Conservation (phyloP, 2,888 invertebrate species). For the Gari tellinella region DNA sequence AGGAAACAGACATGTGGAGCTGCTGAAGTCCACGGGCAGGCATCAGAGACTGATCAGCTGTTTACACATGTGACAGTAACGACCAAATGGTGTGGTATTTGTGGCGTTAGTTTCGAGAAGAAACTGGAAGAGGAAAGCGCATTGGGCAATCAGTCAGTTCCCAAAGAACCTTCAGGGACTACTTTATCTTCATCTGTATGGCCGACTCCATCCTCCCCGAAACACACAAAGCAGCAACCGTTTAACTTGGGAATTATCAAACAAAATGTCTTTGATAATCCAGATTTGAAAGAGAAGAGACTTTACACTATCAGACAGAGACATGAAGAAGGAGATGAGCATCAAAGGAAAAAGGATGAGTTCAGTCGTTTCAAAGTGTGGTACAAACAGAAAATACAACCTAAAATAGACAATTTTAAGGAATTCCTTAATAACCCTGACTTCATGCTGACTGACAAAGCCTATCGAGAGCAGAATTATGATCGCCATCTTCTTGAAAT, state of each 20-base stretch:
- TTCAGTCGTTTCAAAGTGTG: slow-evolving; percentile 23
- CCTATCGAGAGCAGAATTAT: slow-evolving; percentile 24
- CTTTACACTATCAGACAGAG: slow-evolving; percentile 1
- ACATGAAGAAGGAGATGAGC: slow-evolving; percentile 15
- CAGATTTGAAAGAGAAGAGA: too few relatives aligned
- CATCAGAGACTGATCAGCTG: slow-evolving; percentile 2
- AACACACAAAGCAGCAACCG: too few relatives aligned
- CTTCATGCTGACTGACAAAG: slow-evolving; percentile 18
- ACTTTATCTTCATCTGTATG: too few relatives aligned
- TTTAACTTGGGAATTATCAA: too few relatives aligned
- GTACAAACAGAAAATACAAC: slow-evolving; percentile 23
- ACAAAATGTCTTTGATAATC: too few relatives aligned
- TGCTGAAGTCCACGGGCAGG: slow-evolving; percentile 15
- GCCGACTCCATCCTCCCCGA: not conserved
- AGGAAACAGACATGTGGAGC: slow-evolving; percentile 8
- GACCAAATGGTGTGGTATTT: slow-evolving; percentile 60
- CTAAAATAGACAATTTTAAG: slow-evolving; percentile 21
- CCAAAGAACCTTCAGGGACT: slow-evolving; percentile 3
- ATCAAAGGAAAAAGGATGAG: slow-evolving; percentile 22
- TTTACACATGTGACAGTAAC: slow-evolving; percentile 50
- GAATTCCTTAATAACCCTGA: slow-evolving; percentile 28
- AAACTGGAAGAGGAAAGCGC: slow-evolving; percentile 7
- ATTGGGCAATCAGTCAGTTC: slow-evolving; percentile 14
- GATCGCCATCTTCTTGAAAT: slow-evolving; percentile 17
- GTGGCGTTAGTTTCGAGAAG: slow-evolving; percentile 52